Base-by-base conservation (phyloP, 2,888 invertebrate species). In the Drosophila niveifrons region DNA sequence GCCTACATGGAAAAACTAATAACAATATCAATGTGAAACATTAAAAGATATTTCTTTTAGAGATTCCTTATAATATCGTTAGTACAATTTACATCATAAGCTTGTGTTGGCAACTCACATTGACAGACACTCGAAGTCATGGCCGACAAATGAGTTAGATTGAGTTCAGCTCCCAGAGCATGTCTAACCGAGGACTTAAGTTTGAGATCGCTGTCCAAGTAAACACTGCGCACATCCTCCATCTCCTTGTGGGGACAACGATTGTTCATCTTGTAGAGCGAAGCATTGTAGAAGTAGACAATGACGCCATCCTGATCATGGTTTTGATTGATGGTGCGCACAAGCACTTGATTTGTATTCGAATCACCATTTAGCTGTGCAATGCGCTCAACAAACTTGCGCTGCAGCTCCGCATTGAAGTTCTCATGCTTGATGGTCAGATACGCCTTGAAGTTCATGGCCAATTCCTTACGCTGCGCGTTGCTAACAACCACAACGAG, bases 261-360 rank as follows among this genome's bases (percentile, higher is more conserved):
- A 77, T 91, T 90, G 66, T 92, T 89, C 3, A 79, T 63, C 66
- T 91, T 91, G 51, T 86, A 88, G 15, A 92, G 73, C 8, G 96
- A 96, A 47, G 95, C 96, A 92, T 98, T 98, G 91, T 96, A 95
- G 94, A 96, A 96, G 70, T 95, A 95, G 47, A 96, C 94, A 69
- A 96, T 94, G 11, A 96, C 95, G 23, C 95, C 95, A 44, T 95
- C 95, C 1, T 90, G 86, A 66, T 91, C 92, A 51, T 91, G 91
- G 52, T 91, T 84, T 34, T 88, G 88, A 9, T 86, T 91, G 56
- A 97, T 95, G 69, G 95, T 95, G 53, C 95, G 94, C 68, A 98
- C 94, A 69, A 96, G 94, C 68, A 98, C 96, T 65, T 95, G 94
- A 31, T 94, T 94, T 0, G 96, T 94, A 71, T 95, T 95, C 23